Base-by-base conservation (phyloP, 2,113 vertebrate species). In the Paedocypris sp. region DNA sequence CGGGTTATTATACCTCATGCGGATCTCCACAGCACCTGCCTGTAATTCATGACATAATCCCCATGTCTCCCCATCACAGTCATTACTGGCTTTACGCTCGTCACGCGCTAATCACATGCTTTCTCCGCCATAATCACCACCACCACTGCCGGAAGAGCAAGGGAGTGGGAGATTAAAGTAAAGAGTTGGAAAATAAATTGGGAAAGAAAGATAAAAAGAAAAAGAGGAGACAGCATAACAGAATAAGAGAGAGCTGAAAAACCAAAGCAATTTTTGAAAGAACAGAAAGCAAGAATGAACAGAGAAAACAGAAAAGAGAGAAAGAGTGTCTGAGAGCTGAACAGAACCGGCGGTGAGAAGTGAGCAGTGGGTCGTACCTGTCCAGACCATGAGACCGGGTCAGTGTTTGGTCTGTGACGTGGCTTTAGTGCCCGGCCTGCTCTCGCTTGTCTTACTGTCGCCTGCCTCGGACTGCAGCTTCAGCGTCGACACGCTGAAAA, bases 401-500 rank as follows among this genome's bases (percentile, higher is more conserved):
- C 89, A 97, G 39, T 94, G 91, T 66, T 93, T 94, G 86, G 84
- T 90, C 66, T 88, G 89, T 48, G 88, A 86, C 69, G 91, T 82
- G 56, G 83, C 83, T 84, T 90, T 94, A n/a, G n/a, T n/a, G 39
- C 89, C 84, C 31, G 90, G 92, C 81, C 86, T 89, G 83, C n/a
- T n/a, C n/a, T 80, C 90, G 83, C 85, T 89, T 71, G 91, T 91
- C 59, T 88, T 86, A 70, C 90, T 88, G 79, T 94, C 92, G 74
- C 86, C 92, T 35, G 80, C 81, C 81, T 98, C 94, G 7, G 84
- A 80, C 73, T 95, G 91, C 80, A 98, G 84, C 85, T 87, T 91
- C 79, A 97, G 85, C 80, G 86, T 89, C 75, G 86, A 84, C 71
- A 93, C 82, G 12, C 87, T 90, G 87, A 96, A 96, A 87, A 96